Conservation (phyloP, 1,140 invertebrate species). For the Leptopilina boulardi region DNA sequence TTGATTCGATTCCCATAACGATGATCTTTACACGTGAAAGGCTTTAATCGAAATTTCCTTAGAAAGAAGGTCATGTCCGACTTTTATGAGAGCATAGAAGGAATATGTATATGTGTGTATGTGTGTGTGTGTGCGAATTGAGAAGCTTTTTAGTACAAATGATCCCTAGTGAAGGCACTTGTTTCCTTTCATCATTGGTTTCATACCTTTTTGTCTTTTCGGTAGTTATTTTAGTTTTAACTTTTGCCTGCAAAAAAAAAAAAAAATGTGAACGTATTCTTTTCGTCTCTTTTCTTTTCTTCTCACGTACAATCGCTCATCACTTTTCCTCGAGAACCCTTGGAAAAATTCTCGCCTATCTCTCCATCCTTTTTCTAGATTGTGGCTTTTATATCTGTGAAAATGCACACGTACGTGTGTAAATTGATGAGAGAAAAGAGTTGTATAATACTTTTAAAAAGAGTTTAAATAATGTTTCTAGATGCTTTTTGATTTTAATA, state of each 20-base stretch:
- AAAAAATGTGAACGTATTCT: neutral
- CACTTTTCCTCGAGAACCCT: conserved; percentile 37
- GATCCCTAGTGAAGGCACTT: neutral
- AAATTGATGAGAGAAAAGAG: conserved; percentile 1
- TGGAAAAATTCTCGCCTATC: conserved; percentile 35
- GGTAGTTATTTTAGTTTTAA: too few relatives aligned
- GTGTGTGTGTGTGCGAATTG: too few relatives aligned
- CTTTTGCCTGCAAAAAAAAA: too few relatives aligned
- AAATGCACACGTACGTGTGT: neutral
- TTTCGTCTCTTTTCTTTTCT: conserved; percentile 33
- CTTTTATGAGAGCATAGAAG: neutral
- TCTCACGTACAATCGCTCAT: conserved; percentile 43
- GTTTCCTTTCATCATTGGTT: conserved; percentile 11
- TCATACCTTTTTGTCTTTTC: conserved; percentile 1
- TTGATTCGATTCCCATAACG: conserved; percentile 20
- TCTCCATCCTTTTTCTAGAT: neutral
- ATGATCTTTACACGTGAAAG: conserved; percentile 7
- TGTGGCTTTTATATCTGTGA: neutral
- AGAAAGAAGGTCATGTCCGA: conserved; percentile 9
- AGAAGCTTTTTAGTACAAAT: conserved; percentile 21
- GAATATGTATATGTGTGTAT: too few relatives aligned
- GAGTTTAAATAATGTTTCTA: neutral
- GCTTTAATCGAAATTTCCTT: conserved; percentile 11
- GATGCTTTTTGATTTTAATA: too few relatives aligned
- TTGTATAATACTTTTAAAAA: neutral